Evolutionary conservation across 2,113 vertebrate genomes (phyloP).

Genomic region (Ictidomys tridecemlineatus): DNA sequence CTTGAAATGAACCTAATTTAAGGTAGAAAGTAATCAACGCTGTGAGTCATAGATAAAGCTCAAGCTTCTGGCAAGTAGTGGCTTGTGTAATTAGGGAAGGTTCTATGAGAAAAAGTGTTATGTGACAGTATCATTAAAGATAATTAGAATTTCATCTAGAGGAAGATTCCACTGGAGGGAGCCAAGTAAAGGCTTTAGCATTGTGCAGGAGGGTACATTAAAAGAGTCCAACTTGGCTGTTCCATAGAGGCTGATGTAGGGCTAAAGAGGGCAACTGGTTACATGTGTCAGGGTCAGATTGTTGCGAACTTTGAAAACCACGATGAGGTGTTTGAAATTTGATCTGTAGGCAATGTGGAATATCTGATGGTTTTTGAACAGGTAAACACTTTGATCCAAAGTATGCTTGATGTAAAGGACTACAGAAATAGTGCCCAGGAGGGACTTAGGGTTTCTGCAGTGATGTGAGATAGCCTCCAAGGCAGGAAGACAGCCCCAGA

Average conservation of each 20-base stretch:
- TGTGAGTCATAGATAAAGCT: constrained; percentile 18
- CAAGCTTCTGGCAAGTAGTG: neutral
- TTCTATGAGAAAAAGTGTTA: neutral
- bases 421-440: neutral
- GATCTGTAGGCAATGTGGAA: neutral
- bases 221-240: neutral
- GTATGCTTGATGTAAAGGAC: constrained; percentile 30
- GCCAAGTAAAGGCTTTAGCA: constrained; percentile 18
- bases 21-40: neutral
- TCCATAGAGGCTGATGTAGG: neutral
- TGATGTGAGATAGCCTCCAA: neutral
- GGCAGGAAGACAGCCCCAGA: neutral
- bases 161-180: neutral
- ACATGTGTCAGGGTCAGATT: neutral
- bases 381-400: neutral
- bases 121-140: constrained; percentile 1
- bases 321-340: constrained; percentile 6
- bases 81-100: neutral
- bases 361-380: constrained; percentile 14
- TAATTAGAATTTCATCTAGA: neutral
- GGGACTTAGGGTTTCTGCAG: neutral
- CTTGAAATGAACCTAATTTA: neutral
- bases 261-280: neutral
- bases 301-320: neutral
- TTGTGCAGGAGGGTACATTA: neutral